These are phyloP conservation scores for Taenioides sp. DNA, from an alignment of 2,797 vertebrate species.

Conservation along the genomic window DNA sequence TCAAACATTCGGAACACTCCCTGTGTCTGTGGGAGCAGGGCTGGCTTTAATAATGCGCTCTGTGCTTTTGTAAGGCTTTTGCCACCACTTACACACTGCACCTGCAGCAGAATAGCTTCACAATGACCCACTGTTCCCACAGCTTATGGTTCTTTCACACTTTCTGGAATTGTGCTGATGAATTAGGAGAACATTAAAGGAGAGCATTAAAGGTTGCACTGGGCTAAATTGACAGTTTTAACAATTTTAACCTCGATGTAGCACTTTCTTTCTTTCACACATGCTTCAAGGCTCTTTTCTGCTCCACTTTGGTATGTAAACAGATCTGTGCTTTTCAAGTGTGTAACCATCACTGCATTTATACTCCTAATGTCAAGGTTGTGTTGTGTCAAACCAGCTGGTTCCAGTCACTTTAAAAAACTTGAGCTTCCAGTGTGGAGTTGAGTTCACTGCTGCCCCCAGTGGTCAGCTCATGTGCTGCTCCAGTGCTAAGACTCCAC, in stretches of 20 bases:
- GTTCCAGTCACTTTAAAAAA: too few relatives aligned
- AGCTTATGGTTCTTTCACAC: not conserved
- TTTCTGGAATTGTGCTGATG: not conserved
- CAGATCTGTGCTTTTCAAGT: too few relatives aligned
- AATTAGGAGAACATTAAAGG: not conserved
- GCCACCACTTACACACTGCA: not conserved
- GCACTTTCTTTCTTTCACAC: not conserved
- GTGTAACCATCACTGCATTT: too few relatives aligned
- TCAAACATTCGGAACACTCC: not conserved
- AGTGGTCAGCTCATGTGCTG: too few relatives aligned
- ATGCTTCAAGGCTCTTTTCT: not conserved
- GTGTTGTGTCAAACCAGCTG: too few relatives aligned
- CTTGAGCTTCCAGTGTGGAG: too few relatives aligned
- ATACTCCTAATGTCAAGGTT: too few relatives aligned
- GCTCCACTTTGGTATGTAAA: too few relatives aligned
- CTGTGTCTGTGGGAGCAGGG: not conserved
- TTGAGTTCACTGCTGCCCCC: too few relatives aligned
- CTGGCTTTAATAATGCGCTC: conserved; percentile 2
- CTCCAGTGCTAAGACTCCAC: too few relatives aligned
- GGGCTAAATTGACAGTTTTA: not conserved
- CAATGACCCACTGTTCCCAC: not conserved
- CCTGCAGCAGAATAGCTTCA: not conserved
- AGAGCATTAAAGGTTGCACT: not conserved
- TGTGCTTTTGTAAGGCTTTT: not conserved
- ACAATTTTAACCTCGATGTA: not conserved